Conservation (phyloP, 2,113 vertebrate genomes). For the Sprattus sprattus region DNA sequence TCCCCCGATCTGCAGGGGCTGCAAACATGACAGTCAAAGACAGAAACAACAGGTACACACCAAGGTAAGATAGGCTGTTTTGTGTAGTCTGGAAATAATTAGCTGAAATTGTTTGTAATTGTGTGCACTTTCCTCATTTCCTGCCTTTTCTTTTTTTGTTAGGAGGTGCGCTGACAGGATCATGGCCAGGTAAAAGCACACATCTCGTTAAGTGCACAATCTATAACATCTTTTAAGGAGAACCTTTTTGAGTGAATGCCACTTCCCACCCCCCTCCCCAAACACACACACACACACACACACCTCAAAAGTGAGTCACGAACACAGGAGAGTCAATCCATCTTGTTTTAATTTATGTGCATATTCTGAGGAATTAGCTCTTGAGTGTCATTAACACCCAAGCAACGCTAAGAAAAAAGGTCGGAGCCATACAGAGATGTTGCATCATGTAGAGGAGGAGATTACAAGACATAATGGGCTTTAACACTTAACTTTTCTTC, state of each 20-base stretch:
- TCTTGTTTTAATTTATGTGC: conserved; percentile 47
- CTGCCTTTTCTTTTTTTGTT: not conserved
- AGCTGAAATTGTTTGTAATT: conserved; percentile 10
- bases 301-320: not conserved
- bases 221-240: not conserved
- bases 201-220: not conserved
- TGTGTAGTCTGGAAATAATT: conserved; percentile 1
- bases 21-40: not conserved
- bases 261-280: not conserved
- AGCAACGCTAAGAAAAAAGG: conserved; percentile 10
- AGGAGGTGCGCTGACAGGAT: not conserved
- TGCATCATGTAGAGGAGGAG: conserved; percentile 78
- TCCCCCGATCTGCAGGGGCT: not conserved
- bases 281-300: not conserved
- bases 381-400: conserved; percentile 30
- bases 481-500: conserved; percentile 88
- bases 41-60: not conserved
- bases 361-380: conserved; percentile 46
- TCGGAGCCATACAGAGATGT: conserved; percentile 45
- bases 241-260: not conserved
- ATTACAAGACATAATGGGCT: conserved; percentile 86
- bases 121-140: conserved; percentile 16
- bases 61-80: not conserved
- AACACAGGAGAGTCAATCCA: conserved; percentile 38
- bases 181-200: not conserved